Conservation (phyloP, 1,140 invertebrate genomes). For the Teleopsis dalmanni region DNA sequence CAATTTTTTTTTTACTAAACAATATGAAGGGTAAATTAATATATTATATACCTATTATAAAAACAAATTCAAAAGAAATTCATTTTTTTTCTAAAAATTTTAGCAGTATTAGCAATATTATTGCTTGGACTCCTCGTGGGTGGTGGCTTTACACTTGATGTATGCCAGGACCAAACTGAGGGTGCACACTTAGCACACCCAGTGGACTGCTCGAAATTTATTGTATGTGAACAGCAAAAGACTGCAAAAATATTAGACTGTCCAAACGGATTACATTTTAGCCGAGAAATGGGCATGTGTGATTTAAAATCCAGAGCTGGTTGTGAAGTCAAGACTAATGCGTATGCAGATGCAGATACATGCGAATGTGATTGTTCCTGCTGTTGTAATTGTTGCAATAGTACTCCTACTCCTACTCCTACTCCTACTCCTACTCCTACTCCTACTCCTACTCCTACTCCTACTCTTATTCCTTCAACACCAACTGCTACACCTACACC, state of each 20-base stretch:
- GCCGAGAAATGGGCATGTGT: not conserved
- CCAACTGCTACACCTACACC: not conserved
- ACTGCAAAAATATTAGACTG: not conserved
- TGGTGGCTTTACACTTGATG: not conserved
- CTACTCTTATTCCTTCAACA: not conserved
- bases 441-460: not conserved
- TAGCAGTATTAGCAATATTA: not conserved
- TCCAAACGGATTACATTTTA: constrained; percentile 7
- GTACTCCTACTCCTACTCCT: not conserved
- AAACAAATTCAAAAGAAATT: not conserved
- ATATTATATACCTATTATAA: not conserved
- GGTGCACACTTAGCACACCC: not conserved
- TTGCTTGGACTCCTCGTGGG: not conserved
- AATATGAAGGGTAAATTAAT: not conserved
- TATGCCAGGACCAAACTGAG: not conserved
- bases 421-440: not conserved
- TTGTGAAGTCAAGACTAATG: not conserved
- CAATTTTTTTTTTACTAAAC: not conserved
- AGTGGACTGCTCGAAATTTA: not conserved
- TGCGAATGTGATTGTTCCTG: not conserved
- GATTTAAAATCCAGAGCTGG: constrained; percentile 5
- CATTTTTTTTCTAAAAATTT: not conserved
- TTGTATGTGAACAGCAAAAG: not conserved
- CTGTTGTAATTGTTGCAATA: constrained; percentile 4
- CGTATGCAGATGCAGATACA: not conserved